A percentile compares a stretch with the other conserved stretches of the same genome.
These are phyloP conservation scores for Platypus cylindrus DNA, from an alignment of 2,888 invertebrate genomes.

Conservation along the genomic window DNA sequence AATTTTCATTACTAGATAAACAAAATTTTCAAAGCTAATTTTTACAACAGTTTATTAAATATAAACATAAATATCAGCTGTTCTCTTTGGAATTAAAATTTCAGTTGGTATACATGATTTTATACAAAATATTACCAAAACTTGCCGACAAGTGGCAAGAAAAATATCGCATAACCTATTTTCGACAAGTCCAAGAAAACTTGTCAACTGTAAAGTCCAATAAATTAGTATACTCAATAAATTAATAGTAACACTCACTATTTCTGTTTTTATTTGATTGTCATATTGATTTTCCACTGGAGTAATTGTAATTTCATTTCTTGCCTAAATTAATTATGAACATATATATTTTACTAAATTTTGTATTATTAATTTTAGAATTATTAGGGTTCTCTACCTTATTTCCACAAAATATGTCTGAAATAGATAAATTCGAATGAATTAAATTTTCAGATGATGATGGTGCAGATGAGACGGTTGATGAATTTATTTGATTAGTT, in stretches of 20 bases:
- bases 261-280: constrained; percentile 14
- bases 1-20: too few relatives aligned
- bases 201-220: too few relatives aligned
- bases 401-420: constrained; percentile 33
- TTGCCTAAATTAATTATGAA: constrained; percentile 33
- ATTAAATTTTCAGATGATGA: too few relatives aligned
- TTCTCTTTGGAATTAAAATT: too few relatives aligned
- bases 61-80: too few relatives aligned
- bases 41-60: too few relatives aligned
- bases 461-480: constrained; percentile 18
- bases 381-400: constrained; percentile 24
- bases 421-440: constrained; percentile 31
- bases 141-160: too few relatives aligned
- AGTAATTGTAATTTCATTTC: constrained; percentile 50
- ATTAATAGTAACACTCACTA: constrained; percentile 14
- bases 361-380: constrained; percentile 3
- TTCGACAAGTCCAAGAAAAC: too few relatives aligned
- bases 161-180: too few relatives aligned
- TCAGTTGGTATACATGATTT: too few relatives aligned
- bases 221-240: constrained; percentile 1
- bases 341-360: not conserved
- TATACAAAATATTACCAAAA: too few relatives aligned
- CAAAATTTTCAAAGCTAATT: too few relatives aligned
- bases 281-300: constrained; percentile 37
- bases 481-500: constrained; percentile 15